Evolutionary conservation across 2,888 invertebrate genomes (phyloP).

Genomic region (Temnothorax unifasciatus): DNA sequence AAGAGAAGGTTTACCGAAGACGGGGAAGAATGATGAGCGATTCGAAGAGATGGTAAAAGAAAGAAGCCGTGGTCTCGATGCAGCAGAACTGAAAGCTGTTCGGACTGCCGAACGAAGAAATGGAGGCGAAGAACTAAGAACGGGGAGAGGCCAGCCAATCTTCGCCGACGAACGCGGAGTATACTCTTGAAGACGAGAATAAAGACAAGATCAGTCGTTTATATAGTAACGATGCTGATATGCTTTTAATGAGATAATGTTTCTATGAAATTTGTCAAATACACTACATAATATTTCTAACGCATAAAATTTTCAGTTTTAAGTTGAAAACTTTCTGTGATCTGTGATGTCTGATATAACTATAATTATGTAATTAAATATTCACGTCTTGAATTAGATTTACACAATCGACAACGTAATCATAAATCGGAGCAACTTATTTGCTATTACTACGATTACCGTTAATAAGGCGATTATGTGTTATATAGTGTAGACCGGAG

Average conservation of each 20-base stretch:
- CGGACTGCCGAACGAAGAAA: constrained; percentile 35
- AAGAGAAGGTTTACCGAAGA: constrained; percentile 32
- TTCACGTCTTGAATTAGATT: background rate
- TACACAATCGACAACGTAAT: background rate
- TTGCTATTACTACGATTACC: constrained; percentile 68
- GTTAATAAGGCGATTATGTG: constrained; percentile 59
- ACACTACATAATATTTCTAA: background rate
- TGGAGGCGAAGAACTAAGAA: constrained; percentile 40
- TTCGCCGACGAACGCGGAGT: background rate
- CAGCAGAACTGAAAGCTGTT: constrained; percentile 44
- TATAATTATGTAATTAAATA: background rate
- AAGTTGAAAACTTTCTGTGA: background rate
- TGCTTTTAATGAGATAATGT: background rate
- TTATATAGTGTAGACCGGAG: constrained; percentile 28
- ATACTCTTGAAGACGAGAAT: constrained; percentile 11
- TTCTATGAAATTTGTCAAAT: background rate
- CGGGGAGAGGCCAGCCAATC: background rate
- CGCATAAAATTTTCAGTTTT: background rate
- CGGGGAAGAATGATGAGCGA: constrained; percentile 19
- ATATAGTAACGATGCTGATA: background rate
- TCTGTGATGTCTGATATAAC: background rate
- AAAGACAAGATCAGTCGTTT: constrained; percentile 8
- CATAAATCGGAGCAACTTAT: constrained; percentile 61
- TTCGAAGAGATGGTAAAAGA: constrained; percentile 32
- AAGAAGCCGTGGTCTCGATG: constrained; percentile 24